Evolutionary conservation across 2,113 vertebrate genomes (phyloP).

Genomic region (Lepisosteus osseus): DNA sequence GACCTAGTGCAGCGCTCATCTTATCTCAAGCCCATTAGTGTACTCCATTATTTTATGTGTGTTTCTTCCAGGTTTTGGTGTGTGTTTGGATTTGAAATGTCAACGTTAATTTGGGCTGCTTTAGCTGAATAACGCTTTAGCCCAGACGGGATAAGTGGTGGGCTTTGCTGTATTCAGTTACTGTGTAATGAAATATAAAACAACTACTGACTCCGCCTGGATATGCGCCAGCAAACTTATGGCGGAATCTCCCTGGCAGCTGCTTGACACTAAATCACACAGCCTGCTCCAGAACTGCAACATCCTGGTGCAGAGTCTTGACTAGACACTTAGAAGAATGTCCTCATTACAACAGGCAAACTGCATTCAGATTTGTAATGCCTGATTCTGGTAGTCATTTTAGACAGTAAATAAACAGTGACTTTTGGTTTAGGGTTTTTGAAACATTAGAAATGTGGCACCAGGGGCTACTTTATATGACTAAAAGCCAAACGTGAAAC

Average conservation of each 20-base stretch:
- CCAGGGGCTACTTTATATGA: not conserved
- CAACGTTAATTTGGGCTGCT: slow-evolving; percentile 36
- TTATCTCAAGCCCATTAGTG: not conserved
- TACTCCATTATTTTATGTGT: slow-evolving; percentile 1
- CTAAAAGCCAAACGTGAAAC: not conserved
- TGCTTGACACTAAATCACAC: slow-evolving; percentile 62
- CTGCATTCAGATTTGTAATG: not conserved
- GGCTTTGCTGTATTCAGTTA: slow-evolving; percentile 44
- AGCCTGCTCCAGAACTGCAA: slow-evolving; percentile 22
- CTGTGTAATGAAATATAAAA: slow-evolving; percentile 60
- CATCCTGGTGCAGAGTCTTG: slow-evolving; percentile 10
- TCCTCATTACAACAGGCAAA: slow-evolving; percentile 13
- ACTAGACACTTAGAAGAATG: slow-evolving; percentile 27
- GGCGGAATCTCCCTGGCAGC: slow-evolving; percentile 44
- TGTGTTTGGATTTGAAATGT: slow-evolving; percentile 35
- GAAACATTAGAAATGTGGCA: not conserved
- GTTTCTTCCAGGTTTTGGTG: not conserved
- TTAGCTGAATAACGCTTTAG: slow-evolving; percentile 1
- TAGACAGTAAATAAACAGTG: slow-evolving; percentile 17
- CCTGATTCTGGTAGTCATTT: not conserved
- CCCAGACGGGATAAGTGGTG: slow-evolving; percentile 24
- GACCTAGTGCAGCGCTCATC: not conserved
- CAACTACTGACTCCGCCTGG: slow-evolving; percentile 43
- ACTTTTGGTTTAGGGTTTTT: slow-evolving; percentile 17
- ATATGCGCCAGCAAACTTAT: slow-evolving; percentile 35